Evolutionary conservation across 2,113 vertebrate genomes (phyloP).

Genomic region (Scophthalmus maximus): DNA sequence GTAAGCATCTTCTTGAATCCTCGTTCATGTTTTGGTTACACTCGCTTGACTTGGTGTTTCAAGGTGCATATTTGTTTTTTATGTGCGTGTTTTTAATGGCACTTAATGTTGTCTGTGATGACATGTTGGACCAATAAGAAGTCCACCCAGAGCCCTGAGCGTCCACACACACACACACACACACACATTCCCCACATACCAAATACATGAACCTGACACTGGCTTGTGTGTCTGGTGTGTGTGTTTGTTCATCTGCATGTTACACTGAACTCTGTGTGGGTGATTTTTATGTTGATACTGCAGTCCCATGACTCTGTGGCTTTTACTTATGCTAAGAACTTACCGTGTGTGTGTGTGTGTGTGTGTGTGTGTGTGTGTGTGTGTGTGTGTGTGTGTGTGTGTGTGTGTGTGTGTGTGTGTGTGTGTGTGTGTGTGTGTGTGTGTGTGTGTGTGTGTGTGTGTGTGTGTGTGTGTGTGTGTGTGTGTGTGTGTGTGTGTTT

Average conservation of each 20-base stretch:
- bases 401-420: background rate
- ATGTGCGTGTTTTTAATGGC: conserved; percentile 20
- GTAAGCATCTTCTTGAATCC: background rate
- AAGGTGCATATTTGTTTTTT: background rate
- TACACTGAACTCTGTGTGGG: conserved; percentile 46
- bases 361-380: conserved; percentile 14
- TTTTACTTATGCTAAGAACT: conserved; percentile 47
- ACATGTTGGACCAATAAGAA: conserved; percentile 60
- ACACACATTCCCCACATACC: conserved; percentile 75
- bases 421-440: conserved; percentile 24
- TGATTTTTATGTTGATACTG: conserved; percentile 60
- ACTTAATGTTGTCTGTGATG: conserved; percentile 53
- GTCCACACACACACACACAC: conserved; percentile 44
- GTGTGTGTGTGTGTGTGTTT: background rate
- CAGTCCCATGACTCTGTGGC: conserved; percentile 51
- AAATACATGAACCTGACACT: conserved; percentile 64
- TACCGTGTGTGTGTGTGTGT: conserved; percentile 18
- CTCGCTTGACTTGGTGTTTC: background rate
- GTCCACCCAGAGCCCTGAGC: conserved; percentile 51
- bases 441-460: conserved; percentile 15
- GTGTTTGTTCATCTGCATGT: conserved; percentile 47
- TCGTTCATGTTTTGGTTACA: background rate
- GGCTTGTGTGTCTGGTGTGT: conserved; percentile 34
- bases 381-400: conserved; percentile 12
- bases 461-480: conserved; percentile 11